phyloP scores from a whole-genome alignment of 2,113 vertebrate species.

The Eonycteris spelaea region DNA sequence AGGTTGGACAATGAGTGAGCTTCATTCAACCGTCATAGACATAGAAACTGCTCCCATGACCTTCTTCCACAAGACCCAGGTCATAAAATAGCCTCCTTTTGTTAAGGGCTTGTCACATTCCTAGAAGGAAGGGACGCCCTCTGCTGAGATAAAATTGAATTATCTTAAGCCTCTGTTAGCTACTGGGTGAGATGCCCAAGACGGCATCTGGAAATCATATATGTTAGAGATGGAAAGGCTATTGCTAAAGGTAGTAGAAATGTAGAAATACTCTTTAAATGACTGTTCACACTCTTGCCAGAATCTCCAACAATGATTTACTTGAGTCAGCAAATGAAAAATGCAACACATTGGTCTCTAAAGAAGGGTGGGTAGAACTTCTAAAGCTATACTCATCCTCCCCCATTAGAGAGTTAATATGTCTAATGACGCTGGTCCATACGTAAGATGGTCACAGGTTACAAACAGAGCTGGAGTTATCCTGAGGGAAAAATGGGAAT shows the following conservation, averaged over 20 bases:
- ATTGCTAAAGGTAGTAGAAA: not conserved
- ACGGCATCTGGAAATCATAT: not conserved
- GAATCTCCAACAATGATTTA: not conserved
- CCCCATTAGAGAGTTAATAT: not conserved
- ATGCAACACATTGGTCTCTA: not conserved
- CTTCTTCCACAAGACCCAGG: not conserved
- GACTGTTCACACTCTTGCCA: not conserved
- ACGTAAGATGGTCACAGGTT: not conserved
- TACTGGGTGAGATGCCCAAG: not conserved
- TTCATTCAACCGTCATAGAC: not conserved
- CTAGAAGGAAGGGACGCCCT: constrained; percentile 63
- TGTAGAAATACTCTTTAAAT: not conserved
- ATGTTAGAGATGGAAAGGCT: not conserved
- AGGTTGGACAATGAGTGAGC: not conserved
- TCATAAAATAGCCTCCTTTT: not conserved
- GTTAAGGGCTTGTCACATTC: not conserved
- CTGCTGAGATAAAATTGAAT: constrained; percentile 65
- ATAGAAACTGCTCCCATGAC: not conserved
- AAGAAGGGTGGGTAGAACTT: not conserved
- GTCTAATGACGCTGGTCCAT: not conserved
- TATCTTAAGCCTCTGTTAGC: not conserved
- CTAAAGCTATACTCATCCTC: not conserved
- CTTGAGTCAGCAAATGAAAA: not conserved
- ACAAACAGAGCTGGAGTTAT: not conserved
- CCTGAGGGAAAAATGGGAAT: not conserved